Evolutionary conservation across 1,140 invertebrate genomes (phyloP).

Genomic region (Rhyacophila brunnea): DNA sequence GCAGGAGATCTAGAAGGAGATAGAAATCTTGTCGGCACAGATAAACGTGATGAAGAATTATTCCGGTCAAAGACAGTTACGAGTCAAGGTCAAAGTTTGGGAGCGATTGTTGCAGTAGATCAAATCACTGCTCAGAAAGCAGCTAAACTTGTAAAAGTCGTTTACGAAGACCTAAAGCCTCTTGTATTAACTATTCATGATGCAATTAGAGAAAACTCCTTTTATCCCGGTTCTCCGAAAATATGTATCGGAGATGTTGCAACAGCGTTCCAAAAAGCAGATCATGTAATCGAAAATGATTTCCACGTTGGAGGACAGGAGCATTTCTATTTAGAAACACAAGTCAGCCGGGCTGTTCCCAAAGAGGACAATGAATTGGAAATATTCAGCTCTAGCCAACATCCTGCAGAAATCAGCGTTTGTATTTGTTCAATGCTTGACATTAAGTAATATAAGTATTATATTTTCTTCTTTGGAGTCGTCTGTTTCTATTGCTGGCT

Average conservation of each 20-base stretch:
- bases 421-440: conserved; percentile 26
- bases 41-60: conserved; percentile 77
- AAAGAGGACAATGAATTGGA: conserved; percentile 85
- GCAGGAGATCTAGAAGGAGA: conserved; percentile 67
- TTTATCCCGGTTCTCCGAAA: conserved; percentile 55
- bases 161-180: conserved; percentile 73
- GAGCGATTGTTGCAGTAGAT: conserved; percentile 71
- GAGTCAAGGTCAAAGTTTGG: conserved; percentile 76
- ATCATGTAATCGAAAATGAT: conserved; percentile 69
- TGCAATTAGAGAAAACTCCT: conserved; percentile 74
- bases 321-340: conserved; percentile 92
- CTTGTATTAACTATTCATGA: conserved; percentile 84
- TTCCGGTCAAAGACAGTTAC: conserved; percentile 70
- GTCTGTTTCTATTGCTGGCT: no score
- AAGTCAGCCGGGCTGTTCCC: conserved; percentile 69
- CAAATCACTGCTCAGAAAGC: conserved; percentile 74
- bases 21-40: conserved; percentile 63
- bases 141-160: conserved; percentile 68
- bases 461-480: no score
- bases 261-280: conserved; percentile 62
- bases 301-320: conserved; percentile 88
- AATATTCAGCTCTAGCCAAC: conserved; percentile 83
- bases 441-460: no score
- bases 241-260: conserved; percentile 68
- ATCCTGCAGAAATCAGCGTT: conserved; percentile 72